Percentiles rank a stretch among this genome's conserved stretches.
These are phyloP conservation scores for Carabus problematicus DNA, from an alignment of 2,888 invertebrate genomes.

Conservation along the genomic window DNA sequence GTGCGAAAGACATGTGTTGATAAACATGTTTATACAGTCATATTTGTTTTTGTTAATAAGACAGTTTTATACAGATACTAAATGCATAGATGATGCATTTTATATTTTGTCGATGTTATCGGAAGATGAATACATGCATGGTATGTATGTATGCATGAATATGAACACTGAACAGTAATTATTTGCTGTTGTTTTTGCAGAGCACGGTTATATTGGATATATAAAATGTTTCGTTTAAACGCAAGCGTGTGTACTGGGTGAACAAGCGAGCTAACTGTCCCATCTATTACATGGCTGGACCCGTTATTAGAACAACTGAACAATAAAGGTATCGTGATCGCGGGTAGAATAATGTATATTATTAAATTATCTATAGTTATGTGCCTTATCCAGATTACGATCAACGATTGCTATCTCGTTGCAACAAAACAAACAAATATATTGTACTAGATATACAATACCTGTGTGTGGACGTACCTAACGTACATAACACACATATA, in stretches of 20 bases:
- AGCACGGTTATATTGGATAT: no score
- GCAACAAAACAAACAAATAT: slow-evolving; percentile 39
- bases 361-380: slow-evolving; percentile 39
- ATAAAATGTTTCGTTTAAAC: neutral
- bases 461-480: slow-evolving; percentile 6
- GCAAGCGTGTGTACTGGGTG: slow-evolving; percentile 1
- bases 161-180: no score
- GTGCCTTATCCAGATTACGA: slow-evolving; percentile 27
- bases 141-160: no score
- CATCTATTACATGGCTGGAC: slow-evolving; percentile 27
- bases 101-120: no score
- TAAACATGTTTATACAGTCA: no score
- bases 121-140: no score
- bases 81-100: no score
- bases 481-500: slow-evolving; percentile 23
- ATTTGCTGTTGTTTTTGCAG: no score
- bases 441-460: slow-evolving; percentile 19
- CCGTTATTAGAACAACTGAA: slow-evolving; percentile 38
- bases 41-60: no score
- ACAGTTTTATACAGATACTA: no score
- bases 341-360: slow-evolving; percentile 36
- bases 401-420: slow-evolving; percentile 31
- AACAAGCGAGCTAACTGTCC: slow-evolving; percentile 26
- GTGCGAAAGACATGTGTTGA: no score
- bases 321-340: slow-evolving; percentile 38